Percentiles rank a stretch among this genome's conserved stretches.
phyloP scores from a whole-genome alignment of 2,113 vertebrate genomes.

The Morone saxatilis region DNA sequence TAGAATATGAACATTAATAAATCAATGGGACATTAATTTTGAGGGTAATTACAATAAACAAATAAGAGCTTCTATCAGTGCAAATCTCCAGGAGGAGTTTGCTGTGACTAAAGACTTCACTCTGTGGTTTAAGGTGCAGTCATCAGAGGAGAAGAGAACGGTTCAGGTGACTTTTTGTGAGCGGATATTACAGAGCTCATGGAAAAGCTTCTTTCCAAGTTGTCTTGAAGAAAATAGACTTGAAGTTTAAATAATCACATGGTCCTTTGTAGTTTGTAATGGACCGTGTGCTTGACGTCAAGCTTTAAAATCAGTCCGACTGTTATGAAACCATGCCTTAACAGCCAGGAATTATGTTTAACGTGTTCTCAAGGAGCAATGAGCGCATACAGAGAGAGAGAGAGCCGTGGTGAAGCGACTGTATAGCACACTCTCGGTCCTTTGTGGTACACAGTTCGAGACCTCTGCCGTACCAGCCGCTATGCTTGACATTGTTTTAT shows the following conservation, averaged over 20 bases:
- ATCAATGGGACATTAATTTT: slow-evolving; percentile 48
- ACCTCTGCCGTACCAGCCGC: background rate
- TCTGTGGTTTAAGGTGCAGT: background rate
- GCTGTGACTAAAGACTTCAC: background rate
- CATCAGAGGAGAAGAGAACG: background rate
- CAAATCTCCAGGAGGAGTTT: slow-evolving; percentile 9
- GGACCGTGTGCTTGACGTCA: background rate
- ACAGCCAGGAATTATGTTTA: background rate
- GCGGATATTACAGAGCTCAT: background rate
- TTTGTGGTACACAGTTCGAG: background rate
- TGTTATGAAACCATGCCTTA: background rate
- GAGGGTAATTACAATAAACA: slow-evolving; percentile 42
- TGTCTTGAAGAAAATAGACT: background rate
- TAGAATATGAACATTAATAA: slow-evolving; percentile 48
- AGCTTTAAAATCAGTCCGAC: background rate
- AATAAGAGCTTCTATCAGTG: slow-evolving; percentile 30
- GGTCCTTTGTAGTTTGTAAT: background rate
- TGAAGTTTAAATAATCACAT: background rate
- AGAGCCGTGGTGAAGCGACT: background rate
- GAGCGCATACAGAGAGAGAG: background rate
- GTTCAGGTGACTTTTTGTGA: background rate
- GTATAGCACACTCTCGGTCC: background rate
- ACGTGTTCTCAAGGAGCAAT: background rate
- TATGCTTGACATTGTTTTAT: slow-evolving; percentile 7
- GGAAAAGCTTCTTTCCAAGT: background rate